phyloP scores from a whole-genome alignment of 1,140 invertebrate species.

The Leptinotarsa undecemlineata region DNA sequence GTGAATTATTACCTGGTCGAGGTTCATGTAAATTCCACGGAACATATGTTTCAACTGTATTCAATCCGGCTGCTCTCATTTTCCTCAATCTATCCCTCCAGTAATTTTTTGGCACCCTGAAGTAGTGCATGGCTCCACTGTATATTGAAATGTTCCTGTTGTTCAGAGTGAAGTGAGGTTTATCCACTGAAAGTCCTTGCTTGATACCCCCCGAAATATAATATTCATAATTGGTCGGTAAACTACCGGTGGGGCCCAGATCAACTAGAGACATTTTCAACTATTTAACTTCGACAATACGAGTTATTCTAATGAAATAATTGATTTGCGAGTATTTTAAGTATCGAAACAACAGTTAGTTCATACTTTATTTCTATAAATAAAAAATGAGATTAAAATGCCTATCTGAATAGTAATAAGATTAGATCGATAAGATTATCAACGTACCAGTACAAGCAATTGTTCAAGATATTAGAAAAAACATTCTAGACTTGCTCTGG shows the following conservation, averaged over 20 bases:
- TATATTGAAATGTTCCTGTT: constrained; percentile 47
- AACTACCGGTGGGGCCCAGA: neutral
- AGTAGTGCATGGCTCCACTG: constrained; percentile 88
- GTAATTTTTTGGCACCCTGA: constrained; percentile 72
- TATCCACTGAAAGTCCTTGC: constrained; percentile 38
- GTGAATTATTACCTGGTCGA: constrained; percentile 26
- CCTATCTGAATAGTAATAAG: too few species aligned
- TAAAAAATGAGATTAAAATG: too few species aligned
- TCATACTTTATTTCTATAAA: too few species aligned
- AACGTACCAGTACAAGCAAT: too few species aligned
- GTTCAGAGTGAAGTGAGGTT: constrained; percentile 52
- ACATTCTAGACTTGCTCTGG: too few species aligned
- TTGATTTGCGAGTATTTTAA: too few species aligned
- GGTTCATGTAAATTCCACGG: constrained; percentile 92
- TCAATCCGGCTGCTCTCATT: constrained; percentile 69
- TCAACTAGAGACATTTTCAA: neutral
- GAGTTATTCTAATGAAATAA: too few species aligned
- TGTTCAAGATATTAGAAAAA: too few species aligned
- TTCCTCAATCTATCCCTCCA: constrained; percentile 38
- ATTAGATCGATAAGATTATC: too few species aligned
- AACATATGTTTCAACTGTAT: constrained; percentile 90
- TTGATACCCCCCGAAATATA: constrained; percentile 45
- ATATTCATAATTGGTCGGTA: constrained; percentile 47
- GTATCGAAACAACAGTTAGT: too few species aligned
- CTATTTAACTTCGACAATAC: too few species aligned